A percentile compares a stretch with the other conserved stretches of the same genome.
phyloP scores from a whole-genome alignment of 2,888 invertebrate species.

The Spodoptera picta region DNA sequence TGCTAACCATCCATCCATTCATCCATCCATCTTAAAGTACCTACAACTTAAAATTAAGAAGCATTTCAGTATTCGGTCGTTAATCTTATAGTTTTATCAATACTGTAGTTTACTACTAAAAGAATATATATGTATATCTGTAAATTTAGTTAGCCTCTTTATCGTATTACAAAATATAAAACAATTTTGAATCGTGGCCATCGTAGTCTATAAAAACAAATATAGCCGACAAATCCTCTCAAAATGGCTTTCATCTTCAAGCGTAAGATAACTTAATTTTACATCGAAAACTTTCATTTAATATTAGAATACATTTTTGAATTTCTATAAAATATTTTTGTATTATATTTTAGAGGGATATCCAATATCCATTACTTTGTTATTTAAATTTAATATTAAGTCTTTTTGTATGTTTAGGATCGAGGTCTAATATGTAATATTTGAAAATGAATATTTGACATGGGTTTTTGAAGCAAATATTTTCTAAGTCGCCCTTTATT shows the following conservation, averaged over 20 bases:
- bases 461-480: slow-evolving; percentile 6
- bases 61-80: too few relatives aligned
- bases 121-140: too few relatives aligned
- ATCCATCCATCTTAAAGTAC: too few relatives aligned
- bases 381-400: slow-evolving; percentile 5
- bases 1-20: too few relatives aligned
- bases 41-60: too few relatives aligned
- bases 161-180: too few relatives aligned
- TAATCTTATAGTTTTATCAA: too few relatives aligned
- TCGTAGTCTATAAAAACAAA: slow-evolving; percentile 8
- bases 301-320: not conserved
- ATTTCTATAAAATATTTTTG: slow-evolving; percentile 10
- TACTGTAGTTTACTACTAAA: too few relatives aligned
- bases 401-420: slow-evolving; percentile 20
- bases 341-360: slow-evolving; percentile 8
- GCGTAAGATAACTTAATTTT: slow-evolving; percentile 7
- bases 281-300: not conserved
- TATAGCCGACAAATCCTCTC: not conserved
- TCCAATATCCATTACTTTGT: slow-evolving; percentile 16
- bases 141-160: too few relatives aligned
- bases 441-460: slow-evolving; percentile 6
- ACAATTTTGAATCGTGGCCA: too few relatives aligned
- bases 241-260: slow-evolving; percentile 17
- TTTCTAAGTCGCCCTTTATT: not conserved
- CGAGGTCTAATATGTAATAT: slow-evolving; percentile 8